Conservation (phyloP, 2,113 vertebrate species). For the Pteruthius melanotis region DNA sequence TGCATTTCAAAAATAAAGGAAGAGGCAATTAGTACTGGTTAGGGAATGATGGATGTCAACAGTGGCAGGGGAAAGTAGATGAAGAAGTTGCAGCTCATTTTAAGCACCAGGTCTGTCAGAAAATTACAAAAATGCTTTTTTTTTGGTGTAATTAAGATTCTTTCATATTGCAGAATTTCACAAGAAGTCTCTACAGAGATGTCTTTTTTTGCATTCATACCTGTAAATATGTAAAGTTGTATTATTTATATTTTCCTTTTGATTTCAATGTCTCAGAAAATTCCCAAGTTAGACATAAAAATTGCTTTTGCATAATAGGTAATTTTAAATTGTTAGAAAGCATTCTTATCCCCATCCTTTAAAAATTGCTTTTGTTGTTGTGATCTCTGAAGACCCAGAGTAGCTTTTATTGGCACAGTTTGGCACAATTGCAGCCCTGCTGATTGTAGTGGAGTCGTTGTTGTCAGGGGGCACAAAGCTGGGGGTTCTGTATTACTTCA, state of each 20-base stretch:
- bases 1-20: background rate
- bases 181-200: background rate
- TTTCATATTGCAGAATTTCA: background rate
- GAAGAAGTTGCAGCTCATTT: background rate
- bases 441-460: background rate
- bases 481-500: background rate
- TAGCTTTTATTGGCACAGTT: background rate
- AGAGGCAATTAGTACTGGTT: background rate
- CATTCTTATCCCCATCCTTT: background rate
- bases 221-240: background rate
- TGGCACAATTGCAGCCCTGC: background rate
- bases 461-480: background rate
- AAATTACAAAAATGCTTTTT: background rate
- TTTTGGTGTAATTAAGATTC: background rate
- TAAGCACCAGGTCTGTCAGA: background rate
- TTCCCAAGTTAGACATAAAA: background rate
- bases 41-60: background rate
- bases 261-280: background rate
- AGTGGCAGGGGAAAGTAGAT: background rate
- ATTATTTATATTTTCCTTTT: background rate
- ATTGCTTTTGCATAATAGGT: background rate
- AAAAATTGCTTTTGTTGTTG: background rate
- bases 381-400: background rate
- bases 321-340: background rate
- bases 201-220: background rate